Percentiles rank a stretch among this genome's conserved stretches.
These are phyloP conservation scores for Dicycla oo DNA, from an alignment of 2,888 invertebrate genomes.

Conservation along the genomic window DNA sequence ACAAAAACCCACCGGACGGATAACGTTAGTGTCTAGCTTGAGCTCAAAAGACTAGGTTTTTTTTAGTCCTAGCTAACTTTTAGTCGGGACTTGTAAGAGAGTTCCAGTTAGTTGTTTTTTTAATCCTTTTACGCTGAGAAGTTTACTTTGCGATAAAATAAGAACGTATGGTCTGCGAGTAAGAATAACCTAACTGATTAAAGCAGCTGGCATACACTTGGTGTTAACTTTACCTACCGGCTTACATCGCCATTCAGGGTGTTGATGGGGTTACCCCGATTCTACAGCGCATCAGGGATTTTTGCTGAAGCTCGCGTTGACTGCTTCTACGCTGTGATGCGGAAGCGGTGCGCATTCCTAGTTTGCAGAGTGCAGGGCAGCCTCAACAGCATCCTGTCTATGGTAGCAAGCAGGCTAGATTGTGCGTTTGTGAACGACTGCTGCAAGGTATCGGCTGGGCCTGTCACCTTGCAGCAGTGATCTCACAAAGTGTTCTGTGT, in stretches of 20 bases:
- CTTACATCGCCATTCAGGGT: background rate
- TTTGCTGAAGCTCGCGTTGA: too few relatives aligned
- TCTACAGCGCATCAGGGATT: too few relatives aligned
- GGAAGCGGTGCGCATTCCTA: too few relatives aligned
- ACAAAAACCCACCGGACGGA: slow-evolving; percentile 15
- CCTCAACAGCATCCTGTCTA: too few relatives aligned
- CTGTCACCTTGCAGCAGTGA: too few relatives aligned
- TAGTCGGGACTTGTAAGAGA: slow-evolving; percentile 22
- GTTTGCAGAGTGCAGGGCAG: too few relatives aligned
- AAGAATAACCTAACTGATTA: background rate
- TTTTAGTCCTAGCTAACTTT: slow-evolving; percentile 40
- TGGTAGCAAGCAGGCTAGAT: too few relatives aligned
- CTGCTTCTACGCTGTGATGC: too few relatives aligned
- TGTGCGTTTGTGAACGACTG: too few relatives aligned
- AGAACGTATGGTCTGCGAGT: background rate
- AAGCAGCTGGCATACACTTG: background rate
- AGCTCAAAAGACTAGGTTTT: slow-evolving; percentile 22
- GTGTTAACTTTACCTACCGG: background rate
- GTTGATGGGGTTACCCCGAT: too few relatives aligned
- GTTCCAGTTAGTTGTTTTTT: slow-evolving; percentile 23
- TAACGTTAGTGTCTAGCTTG: slow-evolving; percentile 32
- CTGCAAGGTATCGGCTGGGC: too few relatives aligned
- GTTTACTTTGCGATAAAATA: slow-evolving; percentile 7
- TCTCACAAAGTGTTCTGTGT: too few relatives aligned
- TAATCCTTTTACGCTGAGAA: slow-evolving; percentile 2